Percentiles rank a stretch among this genome's conserved stretches.
Conservation (phyloP, 2,888 invertebrate species). For the Luperina testacea region DNA sequence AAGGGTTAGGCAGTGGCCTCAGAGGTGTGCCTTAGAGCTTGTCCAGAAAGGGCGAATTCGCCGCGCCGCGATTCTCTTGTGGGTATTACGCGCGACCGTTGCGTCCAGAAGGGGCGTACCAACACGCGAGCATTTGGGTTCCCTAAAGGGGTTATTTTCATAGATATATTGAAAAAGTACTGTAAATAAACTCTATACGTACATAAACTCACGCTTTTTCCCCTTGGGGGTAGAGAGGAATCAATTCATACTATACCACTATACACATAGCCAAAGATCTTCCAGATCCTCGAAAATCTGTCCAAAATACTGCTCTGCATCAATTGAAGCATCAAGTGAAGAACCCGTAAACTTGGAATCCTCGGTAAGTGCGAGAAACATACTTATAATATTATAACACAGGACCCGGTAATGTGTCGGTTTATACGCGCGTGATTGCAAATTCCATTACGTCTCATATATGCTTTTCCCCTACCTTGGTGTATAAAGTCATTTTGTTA, state of each 20-base stretch:
- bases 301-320: slow-evolving; percentile 1
- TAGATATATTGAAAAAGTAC: too few species aligned
- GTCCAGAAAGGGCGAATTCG: too few species aligned
- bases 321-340: background rate
- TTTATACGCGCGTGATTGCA: slow-evolving; percentile 61
- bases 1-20: too few species aligned
- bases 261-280: background rate
- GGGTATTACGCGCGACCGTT: too few species aligned
- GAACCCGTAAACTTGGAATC: slow-evolving; percentile 11
- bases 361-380: slow-evolving; percentile 9
- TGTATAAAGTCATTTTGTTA: slow-evolving; percentile 18
- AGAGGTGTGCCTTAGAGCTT: too few species aligned
- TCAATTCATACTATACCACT: background rate
- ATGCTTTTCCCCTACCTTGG: slow-evolving; percentile 17
- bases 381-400: slow-evolving; percentile 43
- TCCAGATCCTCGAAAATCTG: too few species aligned
- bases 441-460: slow-evolving; percentile 62
- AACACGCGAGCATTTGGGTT: too few species aligned
- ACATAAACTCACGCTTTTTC: too few species aligned
- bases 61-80: too few species aligned
- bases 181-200: too few species aligned
- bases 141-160: too few species aligned
- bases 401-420: slow-evolving; percentile 44
- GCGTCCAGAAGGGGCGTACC: too few species aligned
- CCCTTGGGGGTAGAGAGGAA: background rate